phyloP scores from a whole-genome alignment of 2,888 invertebrate genomes.

The Mythimna albipuncta region DNA sequence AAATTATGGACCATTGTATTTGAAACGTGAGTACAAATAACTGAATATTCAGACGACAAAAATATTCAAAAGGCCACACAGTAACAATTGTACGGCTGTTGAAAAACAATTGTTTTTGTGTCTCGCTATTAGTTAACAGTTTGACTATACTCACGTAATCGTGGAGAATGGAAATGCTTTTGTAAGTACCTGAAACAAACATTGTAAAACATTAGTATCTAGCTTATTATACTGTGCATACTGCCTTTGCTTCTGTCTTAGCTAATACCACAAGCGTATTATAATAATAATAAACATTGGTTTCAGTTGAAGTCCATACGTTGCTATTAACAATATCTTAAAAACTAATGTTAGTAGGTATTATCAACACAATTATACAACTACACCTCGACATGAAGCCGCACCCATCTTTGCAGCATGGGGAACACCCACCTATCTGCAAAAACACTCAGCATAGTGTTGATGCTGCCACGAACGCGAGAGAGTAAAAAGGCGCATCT shows the following conservation, averaged over 20 bases:
- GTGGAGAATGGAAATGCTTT: conserved; percentile 13
- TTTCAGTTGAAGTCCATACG: no score
- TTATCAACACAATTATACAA: no score
- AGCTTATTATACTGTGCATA: background rate
- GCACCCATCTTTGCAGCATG: no score
- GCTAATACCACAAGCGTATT: no score
- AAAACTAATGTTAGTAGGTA: no score
- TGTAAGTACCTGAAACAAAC: conserved; percentile 52
- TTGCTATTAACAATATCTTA: no score
- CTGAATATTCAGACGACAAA: conserved; percentile 35
- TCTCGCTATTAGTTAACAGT: conserved; percentile 5
- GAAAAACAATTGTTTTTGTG: conserved; percentile 34
- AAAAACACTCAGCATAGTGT: no score
- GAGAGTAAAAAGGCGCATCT: no score
- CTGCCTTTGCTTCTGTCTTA: background rate
- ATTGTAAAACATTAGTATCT: conserved; percentile 36
- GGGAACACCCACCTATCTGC: no score
- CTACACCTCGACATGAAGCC: no score
- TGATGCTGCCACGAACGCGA: no score
- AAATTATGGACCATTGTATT: conserved; percentile 39
- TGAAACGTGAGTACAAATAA: conserved; percentile 41
- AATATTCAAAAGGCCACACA: conserved; percentile 31
- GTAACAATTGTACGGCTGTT: conserved; percentile 17
- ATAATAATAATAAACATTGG: no score
- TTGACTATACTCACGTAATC: conserved; percentile 34